These are phyloP conservation scores for Sternarchorhynchus goeldii DNA, from an alignment of 2,797 vertebrate genomes.

Conservation along the genomic window DNA sequence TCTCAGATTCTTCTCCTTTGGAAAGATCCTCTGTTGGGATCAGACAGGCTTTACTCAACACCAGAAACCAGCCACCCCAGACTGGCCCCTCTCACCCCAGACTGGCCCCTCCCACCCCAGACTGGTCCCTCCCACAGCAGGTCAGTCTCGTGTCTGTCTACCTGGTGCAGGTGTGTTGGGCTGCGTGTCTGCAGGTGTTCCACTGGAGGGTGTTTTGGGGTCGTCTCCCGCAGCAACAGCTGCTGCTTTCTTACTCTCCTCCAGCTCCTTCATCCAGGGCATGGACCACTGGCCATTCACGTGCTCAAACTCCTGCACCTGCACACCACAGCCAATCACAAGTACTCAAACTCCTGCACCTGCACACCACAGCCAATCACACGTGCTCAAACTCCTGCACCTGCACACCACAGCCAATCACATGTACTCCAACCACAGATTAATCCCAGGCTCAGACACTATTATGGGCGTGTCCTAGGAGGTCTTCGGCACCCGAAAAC, in stretches of 20 bases:
- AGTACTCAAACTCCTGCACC: constrained; percentile 83
- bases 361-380: constrained; percentile 55
- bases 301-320: constrained; percentile 99
- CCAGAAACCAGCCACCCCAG: not conserved
- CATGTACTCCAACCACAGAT: not conserved
- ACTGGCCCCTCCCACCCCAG: too few species aligned
- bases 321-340: constrained; percentile 18
- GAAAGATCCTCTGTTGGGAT: constrained; percentile 72
- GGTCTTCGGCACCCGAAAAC: not conserved
- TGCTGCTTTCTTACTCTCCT: constrained; percentile 94
- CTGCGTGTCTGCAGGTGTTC: constrained; percentile 79
- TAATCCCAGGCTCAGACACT: not conserved
- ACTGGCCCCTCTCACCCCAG: too few species aligned
- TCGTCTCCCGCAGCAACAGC: constrained; percentile 79
- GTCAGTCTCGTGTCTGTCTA: constrained; percentile 12
- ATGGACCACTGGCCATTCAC: constrained; percentile 99
- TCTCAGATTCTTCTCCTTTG: constrained; percentile 71
- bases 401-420: not conserved
- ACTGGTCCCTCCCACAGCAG: not conserved
- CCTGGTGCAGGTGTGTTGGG: constrained; percentile 57
- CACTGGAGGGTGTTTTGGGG: constrained; percentile 91
- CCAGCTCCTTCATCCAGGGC: constrained; percentile 91
- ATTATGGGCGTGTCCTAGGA: not conserved
- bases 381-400: not conserved
- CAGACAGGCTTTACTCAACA: not conserved